Percentiles rank a stretch among this genome's conserved stretches.
Evolutionary conservation across 1,140 invertebrate species (phyloP).

Genomic region (Aphelenchoides fujianensis): DNA sequence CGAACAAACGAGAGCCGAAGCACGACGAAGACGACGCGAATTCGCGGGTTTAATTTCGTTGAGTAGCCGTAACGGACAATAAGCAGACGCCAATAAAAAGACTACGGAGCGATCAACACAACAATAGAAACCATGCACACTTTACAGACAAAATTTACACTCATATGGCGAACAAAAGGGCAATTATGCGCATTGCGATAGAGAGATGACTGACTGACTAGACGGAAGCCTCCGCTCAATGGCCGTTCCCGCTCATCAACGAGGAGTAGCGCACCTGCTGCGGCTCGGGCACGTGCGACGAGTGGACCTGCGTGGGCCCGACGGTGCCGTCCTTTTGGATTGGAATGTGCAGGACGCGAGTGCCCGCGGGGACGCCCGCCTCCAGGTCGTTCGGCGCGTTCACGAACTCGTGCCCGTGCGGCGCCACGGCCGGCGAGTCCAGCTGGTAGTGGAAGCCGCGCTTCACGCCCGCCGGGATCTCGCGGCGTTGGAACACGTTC

Average conservation of each 20-base stretch:
- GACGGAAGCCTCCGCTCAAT: not conserved
- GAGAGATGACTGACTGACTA: not conserved
- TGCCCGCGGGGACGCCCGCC: not conserved
- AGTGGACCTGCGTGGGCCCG: not conserved
- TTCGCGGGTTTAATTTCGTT: no score
- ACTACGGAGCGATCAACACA: no score
- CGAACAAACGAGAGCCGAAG: no score
- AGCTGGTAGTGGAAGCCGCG: constrained; percentile 4
- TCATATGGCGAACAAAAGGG: not conserved
- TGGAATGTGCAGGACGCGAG: not conserved
- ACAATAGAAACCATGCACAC: no score
- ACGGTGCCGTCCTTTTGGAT: not conserved
- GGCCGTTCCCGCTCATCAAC: not conserved
- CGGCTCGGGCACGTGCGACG: not conserved
- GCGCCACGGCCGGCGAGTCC: not conserved
- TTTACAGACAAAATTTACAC: no score
- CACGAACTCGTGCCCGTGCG: no score
- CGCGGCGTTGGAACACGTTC: constrained; percentile 57
- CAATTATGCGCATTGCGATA: not conserved
- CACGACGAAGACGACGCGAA: no score
- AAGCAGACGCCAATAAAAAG: no score
- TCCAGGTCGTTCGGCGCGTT: not conserved
- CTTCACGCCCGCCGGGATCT: constrained; percentile 45
- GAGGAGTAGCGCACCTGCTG: constrained; percentile 18
- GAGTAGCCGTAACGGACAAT: no score